Evolutionary conservation across 2,888 invertebrate species (phyloP).

Genomic region (Drosophila paramelanica): DNA sequence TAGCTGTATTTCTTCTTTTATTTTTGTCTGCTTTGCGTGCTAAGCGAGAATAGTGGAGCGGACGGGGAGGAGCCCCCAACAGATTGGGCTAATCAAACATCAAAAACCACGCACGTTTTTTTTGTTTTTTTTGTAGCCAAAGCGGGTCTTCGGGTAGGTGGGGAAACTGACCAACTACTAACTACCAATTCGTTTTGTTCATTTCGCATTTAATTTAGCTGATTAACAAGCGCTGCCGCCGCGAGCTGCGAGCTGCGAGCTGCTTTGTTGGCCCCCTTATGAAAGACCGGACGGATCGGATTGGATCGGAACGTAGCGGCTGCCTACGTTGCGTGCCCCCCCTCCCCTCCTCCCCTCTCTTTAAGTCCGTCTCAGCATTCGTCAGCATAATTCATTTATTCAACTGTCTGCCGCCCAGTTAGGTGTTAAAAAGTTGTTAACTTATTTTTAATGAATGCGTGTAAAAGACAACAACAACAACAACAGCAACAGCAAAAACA

Average conservation of each 20-base stretch:
- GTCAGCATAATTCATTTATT: slow-evolving; percentile 80
- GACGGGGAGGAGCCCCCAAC: background rate
- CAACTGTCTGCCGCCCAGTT: slow-evolving; percentile 81
- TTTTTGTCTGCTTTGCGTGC: background rate
- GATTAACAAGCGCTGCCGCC: slow-evolving; percentile 69
- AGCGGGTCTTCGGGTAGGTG: background rate
- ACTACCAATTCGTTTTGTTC: slow-evolving; percentile 77
- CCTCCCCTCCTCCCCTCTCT: too few species aligned
- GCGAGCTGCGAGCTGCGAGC: slow-evolving; percentile 1
- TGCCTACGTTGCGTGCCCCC: slow-evolving; percentile 3
- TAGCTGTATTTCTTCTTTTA: slow-evolving; percentile 14
- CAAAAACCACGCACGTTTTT: slow-evolving; percentile 66
- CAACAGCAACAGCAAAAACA: slow-evolving; percentile 33
- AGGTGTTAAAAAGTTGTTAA: slow-evolving; percentile 84
- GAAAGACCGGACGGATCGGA: slow-evolving; percentile 16
- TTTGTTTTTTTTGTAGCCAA: background rate
- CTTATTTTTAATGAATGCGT: slow-evolving; percentile 81
- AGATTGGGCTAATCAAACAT: slow-evolving; percentile 63
- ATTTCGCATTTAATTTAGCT: slow-evolving; percentile 81
- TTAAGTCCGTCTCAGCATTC: slow-evolving; percentile 44
- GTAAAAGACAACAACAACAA: slow-evolving; percentile 58
- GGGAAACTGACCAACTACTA: slow-evolving; percentile 44
- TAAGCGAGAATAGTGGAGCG: background rate
- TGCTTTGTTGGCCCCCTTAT: slow-evolving; percentile 2
- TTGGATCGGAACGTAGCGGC: background rate